These are phyloP conservation scores for Salticus scenicus DNA, from an alignment of 2,888 invertebrate genomes.

Conservation along the genomic window DNA sequence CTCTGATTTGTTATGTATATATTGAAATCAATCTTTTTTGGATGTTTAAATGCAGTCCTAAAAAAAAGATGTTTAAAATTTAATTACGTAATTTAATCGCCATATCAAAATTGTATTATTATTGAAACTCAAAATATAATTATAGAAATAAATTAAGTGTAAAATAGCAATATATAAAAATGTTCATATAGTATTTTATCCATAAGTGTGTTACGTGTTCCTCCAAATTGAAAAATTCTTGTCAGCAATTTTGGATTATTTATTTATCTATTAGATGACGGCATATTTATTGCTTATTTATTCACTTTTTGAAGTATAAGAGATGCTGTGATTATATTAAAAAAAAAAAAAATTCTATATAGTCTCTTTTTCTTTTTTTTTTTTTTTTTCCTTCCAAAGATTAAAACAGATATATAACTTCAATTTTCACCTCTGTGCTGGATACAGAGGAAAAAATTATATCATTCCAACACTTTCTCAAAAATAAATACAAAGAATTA, in stretches of 20 bases:
- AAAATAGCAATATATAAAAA: slow-evolving; percentile 19
- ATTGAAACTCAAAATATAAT: slow-evolving; percentile 11
- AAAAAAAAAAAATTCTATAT: too few species aligned
- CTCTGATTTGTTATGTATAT: slow-evolving; percentile 12
- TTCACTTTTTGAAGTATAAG: not conserved
- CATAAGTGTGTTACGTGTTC: slow-evolving; percentile 6
- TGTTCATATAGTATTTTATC: slow-evolving; percentile 12
- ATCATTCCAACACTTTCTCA: slow-evolving; percentile 36
- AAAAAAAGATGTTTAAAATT: slow-evolving; percentile 7
- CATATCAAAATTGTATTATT: slow-evolving; percentile 15
- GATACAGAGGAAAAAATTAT: slow-evolving; percentile 19
- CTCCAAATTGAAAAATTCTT: not conserved
- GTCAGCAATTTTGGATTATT: not conserved
- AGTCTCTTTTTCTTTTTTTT: not conserved
- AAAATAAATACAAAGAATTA: not conserved
- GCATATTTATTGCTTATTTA: not conserved
- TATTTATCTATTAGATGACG: not conserved
- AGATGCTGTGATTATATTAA: not conserved
- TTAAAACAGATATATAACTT: not conserved
- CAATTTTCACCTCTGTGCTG: slow-evolving; percentile 37
- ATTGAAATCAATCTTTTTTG: not conserved
- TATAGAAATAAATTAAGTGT: slow-evolving; percentile 17
- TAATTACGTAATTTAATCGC: not conserved
- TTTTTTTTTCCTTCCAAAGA: not conserved
- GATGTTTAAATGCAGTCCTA: not conserved